These are phyloP conservation scores for Carcinoscorpius rotundicauda DNA, from an alignment of 1,140 invertebrate species.

Conservation along the genomic window DNA sequence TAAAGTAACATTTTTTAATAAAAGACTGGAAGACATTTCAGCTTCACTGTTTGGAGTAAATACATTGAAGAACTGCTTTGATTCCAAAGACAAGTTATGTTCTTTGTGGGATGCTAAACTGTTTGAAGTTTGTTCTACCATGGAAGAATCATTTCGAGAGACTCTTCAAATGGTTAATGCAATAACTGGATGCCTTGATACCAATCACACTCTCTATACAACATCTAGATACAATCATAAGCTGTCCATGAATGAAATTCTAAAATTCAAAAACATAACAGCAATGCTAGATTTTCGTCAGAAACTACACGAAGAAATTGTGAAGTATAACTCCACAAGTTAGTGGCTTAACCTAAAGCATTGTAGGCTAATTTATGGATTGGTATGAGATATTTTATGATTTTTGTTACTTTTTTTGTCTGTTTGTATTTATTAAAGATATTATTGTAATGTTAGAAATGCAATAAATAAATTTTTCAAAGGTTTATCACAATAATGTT, in stretches of 20 bases:
- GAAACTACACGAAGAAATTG: neutral
- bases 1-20: slow-evolving; percentile 26
- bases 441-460: too few relatives aligned
- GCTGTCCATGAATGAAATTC: slow-evolving; percentile 1
- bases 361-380: too few relatives aligned
- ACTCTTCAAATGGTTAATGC: neutral
- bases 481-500: too few relatives aligned
- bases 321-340: too few relatives aligned
- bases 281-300: neutral
- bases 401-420: too few relatives aligned
- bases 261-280: neutral
- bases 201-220: neutral
- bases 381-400: too few relatives aligned
- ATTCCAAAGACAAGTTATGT: slow-evolving; percentile 3
- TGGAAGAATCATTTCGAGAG: slow-evolving; percentile 29
- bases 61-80: slow-evolving; percentile 2
- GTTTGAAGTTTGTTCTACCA: slow-evolving; percentile 28
- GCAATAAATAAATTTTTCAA: too few relatives aligned
- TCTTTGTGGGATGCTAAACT: slow-evolving; percentile 32
- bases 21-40: slow-evolving; percentile 20
- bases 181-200: neutral
- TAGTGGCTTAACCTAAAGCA: too few relatives aligned
- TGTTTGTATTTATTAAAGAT: too few relatives aligned
- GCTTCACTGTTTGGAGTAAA: slow-evolving; percentile 10
- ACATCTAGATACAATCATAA: neutral